Evolutionary conservation across 2,888 invertebrate genomes (phyloP), one percentile per base, ranked within the genome.

Genomic region (Drosophila picticornis): DNA sequence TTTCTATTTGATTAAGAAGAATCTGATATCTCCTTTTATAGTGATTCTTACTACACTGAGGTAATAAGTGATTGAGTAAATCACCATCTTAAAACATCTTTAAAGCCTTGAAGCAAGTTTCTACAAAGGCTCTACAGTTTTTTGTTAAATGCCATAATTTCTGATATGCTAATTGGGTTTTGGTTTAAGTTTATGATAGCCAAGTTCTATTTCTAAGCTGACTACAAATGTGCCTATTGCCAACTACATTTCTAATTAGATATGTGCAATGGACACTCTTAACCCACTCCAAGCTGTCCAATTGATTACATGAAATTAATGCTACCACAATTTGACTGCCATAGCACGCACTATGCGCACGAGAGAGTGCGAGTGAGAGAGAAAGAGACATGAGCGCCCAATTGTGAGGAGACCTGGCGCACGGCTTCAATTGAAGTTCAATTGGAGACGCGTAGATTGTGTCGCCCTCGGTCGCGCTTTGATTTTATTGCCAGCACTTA

Each of bases 401-500:
- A 69, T 59, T 55, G 40, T 22, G 64, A 34, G 13, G 40, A 25
- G 46, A 55, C 56, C 48, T 62, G 66, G 71, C 66, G 68, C 53
- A 82, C 88, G 88, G 84, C 88, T 82, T 87, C 89, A 89, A 89
- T 85, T 89, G 85, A 89, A 87, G 90, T 87, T 79, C 77, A 72
- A 87, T 86, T 83, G 76, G 36, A 75, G 73, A 79, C 58, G 78
- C 75, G 43, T 76, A 69, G 69, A 70, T 77, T 84, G 84, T 82
- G 87, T 84, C 79, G 84, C 68, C 70, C 64, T 63, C 53, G 55
- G 65, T 38, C 53, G 81, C 85, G 83, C 83, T 84, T 87, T 83
- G 87, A 87, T 86, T 88, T 88, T 90, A 88, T 88, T 88, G 90
- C 90, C 79, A 75, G 83, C 80, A 90, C 86, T 88, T 90, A 88